phyloP scores from a whole-genome alignment of 1,140 invertebrate species.

The Bombus confusus region DNA sequence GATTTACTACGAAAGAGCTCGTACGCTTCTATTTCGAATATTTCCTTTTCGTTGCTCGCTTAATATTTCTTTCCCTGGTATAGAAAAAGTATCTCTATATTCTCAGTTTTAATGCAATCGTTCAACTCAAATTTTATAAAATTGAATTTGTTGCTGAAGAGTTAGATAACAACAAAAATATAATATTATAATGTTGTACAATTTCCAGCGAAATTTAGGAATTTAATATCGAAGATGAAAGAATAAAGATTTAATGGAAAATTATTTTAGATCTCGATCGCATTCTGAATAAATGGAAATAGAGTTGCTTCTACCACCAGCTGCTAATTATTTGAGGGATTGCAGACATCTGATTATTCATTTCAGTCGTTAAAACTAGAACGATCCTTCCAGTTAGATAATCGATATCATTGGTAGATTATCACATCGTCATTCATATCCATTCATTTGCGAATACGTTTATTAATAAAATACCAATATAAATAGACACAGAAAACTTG shows the following conservation, averaged over 20 bases:
- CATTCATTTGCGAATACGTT: too few relatives aligned
- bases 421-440: not conserved
- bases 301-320: not conserved
- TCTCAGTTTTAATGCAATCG: not conserved
- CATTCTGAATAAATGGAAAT: not conserved
- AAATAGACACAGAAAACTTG: too few relatives aligned
- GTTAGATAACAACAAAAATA: not conserved
- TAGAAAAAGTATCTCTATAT: not conserved
- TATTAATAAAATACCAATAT: too few relatives aligned
- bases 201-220: not conserved
- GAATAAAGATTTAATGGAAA: not conserved
- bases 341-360: not conserved
- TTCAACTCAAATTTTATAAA: not conserved
- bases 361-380: not conserved
- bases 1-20: constrained; percentile 61
- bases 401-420: not conserved
- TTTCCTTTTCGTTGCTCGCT: constrained; percentile 3
- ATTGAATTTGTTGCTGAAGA: not conserved
- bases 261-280: not conserved
- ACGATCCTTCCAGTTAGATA: not conserved
- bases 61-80: constrained; percentile 9
- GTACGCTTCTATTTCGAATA: not conserved
- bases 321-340: not conserved
- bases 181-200: too few relatives aligned
- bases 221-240: not conserved